These are phyloP conservation scores for Sinella curviseta DNA, from an alignment of 1,140 invertebrate species.

Conservation along the genomic window DNA sequence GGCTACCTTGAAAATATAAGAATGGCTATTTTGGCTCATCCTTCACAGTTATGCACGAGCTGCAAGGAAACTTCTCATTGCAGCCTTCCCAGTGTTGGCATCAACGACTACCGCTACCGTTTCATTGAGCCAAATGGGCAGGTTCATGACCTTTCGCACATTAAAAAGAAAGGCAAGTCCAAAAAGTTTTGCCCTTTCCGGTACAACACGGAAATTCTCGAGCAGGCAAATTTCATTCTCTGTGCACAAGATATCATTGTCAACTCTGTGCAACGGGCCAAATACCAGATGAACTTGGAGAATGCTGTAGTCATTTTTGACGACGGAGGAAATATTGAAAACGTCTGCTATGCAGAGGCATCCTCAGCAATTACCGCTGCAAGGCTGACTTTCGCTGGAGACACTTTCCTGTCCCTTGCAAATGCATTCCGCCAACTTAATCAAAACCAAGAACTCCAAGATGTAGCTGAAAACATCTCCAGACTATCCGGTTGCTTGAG, in stretches of 20 bases:
- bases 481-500: neutral
- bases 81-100: neutral
- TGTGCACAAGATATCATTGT: slow-evolving; percentile 66
- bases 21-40: neutral
- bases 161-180: neutral
- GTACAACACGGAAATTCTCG: slow-evolving; percentile 50
- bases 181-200: neutral
- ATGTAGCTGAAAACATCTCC: neutral
- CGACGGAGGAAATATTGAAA: slow-evolving; percentile 67
- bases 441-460: neutral
- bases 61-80: neutral
- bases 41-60: neutral
- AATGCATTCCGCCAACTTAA: neutral
- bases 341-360: slow-evolving; percentile 56
- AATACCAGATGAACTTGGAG: slow-evolving; percentile 58
- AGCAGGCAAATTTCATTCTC: slow-evolving; percentile 61
- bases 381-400: neutral
- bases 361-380: neutral
- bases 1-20: neutral
- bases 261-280: slow-evolving; percentile 55
- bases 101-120: neutral
- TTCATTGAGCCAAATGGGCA: neutral
- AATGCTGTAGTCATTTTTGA: slow-evolving; percentile 62
- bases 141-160: neutral
- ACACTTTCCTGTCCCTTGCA: neutral